A percentile compares a stretch with the other conserved stretches of the same genome.
Conservation (phyloP, 2,113 vertebrate genomes). For the Myrmecophaga tridactyla region DNA sequence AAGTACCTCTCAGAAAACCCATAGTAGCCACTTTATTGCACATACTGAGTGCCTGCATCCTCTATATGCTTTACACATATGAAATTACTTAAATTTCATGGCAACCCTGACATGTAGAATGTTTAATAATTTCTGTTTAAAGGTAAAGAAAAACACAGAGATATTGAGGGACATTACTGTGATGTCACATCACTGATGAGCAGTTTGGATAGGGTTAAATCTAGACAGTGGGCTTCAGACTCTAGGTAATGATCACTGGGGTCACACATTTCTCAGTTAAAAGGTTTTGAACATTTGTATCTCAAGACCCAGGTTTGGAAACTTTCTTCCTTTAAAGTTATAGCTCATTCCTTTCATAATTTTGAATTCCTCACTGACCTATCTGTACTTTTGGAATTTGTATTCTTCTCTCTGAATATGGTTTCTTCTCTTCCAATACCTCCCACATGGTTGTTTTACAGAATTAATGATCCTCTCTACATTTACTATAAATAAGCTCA, state of each 20-base stretch:
- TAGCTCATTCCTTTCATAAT: background rate
- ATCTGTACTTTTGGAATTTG: background rate
- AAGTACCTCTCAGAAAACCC: no score
- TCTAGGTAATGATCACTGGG: background rate
- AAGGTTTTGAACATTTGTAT: background rate
- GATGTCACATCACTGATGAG: background rate
- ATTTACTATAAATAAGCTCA: no score
- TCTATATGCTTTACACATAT: no score
- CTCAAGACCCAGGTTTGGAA: background rate
- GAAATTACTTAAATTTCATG: background rate
- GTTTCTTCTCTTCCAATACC: background rate
- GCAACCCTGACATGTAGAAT: background rate
- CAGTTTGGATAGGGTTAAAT: background rate
- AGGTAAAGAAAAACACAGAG: background rate
- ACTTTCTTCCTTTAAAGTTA: background rate
- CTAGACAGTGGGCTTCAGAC: background rate
- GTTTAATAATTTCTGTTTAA: background rate
- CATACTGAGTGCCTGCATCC: fast-evolving
- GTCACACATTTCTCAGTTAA: background rate
- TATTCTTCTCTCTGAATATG: background rate
- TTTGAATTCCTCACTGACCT: background rate
- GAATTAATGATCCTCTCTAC: background rate
- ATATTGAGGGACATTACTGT: no score
- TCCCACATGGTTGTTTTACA: background rate
- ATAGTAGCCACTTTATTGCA: no score